phyloP scores from a whole-genome alignment of 2,113 vertebrate species.

The Phyllostomus hastatus region DNA sequence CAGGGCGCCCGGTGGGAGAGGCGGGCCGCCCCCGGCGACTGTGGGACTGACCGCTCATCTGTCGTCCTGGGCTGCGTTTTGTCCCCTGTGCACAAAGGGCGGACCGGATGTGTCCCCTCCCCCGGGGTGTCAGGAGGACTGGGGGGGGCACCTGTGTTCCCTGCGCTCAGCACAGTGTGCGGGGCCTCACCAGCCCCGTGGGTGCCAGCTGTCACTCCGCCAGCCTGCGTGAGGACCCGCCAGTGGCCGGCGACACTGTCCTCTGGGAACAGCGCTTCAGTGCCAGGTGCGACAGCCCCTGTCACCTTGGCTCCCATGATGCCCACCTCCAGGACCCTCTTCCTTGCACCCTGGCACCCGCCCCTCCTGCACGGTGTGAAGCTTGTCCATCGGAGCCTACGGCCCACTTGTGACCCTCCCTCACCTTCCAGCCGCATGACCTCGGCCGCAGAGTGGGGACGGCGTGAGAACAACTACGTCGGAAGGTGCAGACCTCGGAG shows the following conservation, averaged over 20 bases:
- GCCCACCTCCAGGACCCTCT: too few species aligned
- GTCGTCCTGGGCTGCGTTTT: too few species aligned
- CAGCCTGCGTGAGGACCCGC: background rate
- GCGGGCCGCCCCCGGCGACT: background rate
- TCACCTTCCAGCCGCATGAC: background rate
- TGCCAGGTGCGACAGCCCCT: background rate
- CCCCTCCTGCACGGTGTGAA: background rate
- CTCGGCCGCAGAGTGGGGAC: background rate
- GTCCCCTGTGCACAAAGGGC: background rate
- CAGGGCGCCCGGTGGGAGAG: too few species aligned
- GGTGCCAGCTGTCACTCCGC: too few species aligned
- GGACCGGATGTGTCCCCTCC: background rate
- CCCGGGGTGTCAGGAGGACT: background rate
- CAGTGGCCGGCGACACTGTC: background rate
- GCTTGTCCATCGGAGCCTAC: background rate
- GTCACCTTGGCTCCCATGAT: background rate
- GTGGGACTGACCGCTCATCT: background rate
- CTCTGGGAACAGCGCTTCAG: background rate
- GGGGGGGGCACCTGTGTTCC: background rate
- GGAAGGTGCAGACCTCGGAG: too few species aligned
- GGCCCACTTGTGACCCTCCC: background rate
- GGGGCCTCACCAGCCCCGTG: background rate
- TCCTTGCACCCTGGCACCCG: too few species aligned
- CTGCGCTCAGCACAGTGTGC: background rate
- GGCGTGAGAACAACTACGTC: background rate